Base-by-base conservation (phyloP, 2,888 invertebrate genomes). In the Julus scanicus region DNA sequence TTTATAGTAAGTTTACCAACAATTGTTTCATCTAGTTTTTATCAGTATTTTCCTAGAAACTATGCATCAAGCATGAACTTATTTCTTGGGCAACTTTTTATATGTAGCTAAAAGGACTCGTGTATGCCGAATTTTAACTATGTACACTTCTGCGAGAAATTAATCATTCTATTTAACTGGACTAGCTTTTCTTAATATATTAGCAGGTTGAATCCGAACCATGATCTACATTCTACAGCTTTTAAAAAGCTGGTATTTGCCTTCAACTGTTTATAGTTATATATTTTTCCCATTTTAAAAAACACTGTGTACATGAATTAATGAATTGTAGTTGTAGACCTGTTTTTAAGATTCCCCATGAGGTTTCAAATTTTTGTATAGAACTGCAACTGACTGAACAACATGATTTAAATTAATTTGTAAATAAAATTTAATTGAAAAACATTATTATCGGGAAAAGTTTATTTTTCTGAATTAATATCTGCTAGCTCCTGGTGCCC, bases 31-130 rank as follows among this genome's bases (percentile, higher is more conserved):
- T 37, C 71, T 80, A 80, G 37, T 80, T 80, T 29, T 37, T 80
- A 80, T 11, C 37, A 80, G 37, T 37, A 39, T 80, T 80, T 44
- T 80, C 29, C 37, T 80, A 80, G 13, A 29, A 37, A 80, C 80
- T 80, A 80, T 80, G 44, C 85, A 49, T 44, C 40, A 84, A 85
- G 44, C 85, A 49, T 44, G 84, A 84, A 85, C 3, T 49, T 13
- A 2, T 48, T 85, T 85, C 13, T 44, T 13, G 85, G 85, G 49
- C 48, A 85, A 85, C 44, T 85, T 85, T 44, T 85, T 8, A 15
- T 84, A 84, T 84, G 1, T 44, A 48, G 11, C 49, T 40, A 85
- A 85, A 29, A n/a, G 44, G 48, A 85, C 44, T 44, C 85, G 40
- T 85, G 49, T 17, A 85, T n/a, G 9, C 13, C n/a, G 40, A 40